Percentiles rank a stretch among this genome's conserved stretches.
phyloP scores from a whole-genome alignment of 2,797 vertebrate genomes.

The Pelodytes ibericus region DNA sequence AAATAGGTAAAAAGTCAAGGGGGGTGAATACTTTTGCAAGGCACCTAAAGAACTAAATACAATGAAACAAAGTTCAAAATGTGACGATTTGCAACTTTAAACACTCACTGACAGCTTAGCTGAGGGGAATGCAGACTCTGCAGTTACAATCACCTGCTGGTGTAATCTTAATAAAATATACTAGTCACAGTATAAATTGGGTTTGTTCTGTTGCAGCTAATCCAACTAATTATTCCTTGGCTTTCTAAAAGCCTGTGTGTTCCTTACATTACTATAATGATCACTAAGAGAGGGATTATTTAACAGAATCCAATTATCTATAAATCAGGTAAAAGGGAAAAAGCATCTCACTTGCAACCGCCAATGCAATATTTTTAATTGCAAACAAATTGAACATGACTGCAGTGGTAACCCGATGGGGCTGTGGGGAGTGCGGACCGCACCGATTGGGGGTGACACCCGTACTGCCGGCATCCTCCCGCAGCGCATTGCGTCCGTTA shows the following conservation, averaged over 20 bases:
- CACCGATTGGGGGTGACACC: no score
- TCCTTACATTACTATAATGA: neutral
- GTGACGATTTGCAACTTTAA: neutral
- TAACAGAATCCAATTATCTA: neutral
- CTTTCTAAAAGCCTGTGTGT: constrained; percentile 4
- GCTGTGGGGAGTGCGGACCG: no score
- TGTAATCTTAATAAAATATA: neutral
- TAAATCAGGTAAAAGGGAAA: constrained; percentile 2
- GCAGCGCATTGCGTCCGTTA: no score
- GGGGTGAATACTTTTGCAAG: no score
- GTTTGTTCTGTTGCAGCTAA: neutral
- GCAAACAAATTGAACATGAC: neutral
- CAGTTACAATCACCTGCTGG: neutral
- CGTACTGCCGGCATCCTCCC: no score
- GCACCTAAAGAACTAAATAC: no score
- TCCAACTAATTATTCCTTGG: neutral
- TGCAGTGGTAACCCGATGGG: neutral
- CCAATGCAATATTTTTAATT: neutral
- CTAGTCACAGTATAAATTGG: neutral
- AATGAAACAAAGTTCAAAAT: neutral
- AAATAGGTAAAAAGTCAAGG: no score
- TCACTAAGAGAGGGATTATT: constrained; percentile 2
- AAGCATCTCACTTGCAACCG: neutral
- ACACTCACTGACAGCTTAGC: neutral
- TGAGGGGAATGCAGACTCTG: no score